Conservation (phyloP, 2,888 invertebrate species). For the Tridacna crocea region DNA sequence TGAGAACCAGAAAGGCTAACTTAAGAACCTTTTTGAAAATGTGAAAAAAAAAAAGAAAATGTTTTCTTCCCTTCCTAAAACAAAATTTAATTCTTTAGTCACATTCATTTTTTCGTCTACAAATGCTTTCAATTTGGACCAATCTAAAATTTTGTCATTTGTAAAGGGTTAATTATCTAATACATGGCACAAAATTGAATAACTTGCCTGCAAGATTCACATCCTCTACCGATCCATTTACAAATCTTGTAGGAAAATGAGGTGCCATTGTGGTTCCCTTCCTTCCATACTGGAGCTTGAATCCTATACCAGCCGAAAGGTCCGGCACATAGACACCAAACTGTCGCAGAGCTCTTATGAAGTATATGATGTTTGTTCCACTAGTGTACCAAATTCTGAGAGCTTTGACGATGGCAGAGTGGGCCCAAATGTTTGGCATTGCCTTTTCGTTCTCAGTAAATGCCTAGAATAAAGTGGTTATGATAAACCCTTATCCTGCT, state of each 20-base stretch:
- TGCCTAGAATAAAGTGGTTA: conserved; percentile 49
- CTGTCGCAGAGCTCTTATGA: conserved; percentile 72
- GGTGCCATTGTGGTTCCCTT: conserved; percentile 47
- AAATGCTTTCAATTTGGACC: no score
- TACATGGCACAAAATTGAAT: not conserved
- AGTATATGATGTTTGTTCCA: conserved; percentile 52
- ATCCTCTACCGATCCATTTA: conserved; percentile 59
- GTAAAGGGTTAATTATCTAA: not conserved
- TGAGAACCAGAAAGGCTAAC: no score
- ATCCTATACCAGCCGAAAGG: conserved; percentile 71
- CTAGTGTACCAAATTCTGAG: conserved; percentile 45
- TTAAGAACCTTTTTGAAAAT: no score
- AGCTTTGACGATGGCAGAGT: conserved; percentile 63
- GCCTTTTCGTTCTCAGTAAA: conserved; percentile 68
- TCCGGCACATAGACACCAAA: conserved; percentile 74
- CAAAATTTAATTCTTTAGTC: not conserved
- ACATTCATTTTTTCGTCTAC: no score
- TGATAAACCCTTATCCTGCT: no score
- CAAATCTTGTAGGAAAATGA: conserved; percentile 68
- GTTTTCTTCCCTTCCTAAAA: not conserved
- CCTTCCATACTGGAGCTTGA: conserved; percentile 51
- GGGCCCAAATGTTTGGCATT: conserved; percentile 77
- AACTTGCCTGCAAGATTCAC: conserved; percentile 71
- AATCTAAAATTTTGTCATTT: no score
- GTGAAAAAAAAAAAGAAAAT: no score